These are phyloP conservation scores for Seladonia tumulorum DNA, from an alignment of 2,888 invertebrate species.

Conservation along the genomic window DNA sequence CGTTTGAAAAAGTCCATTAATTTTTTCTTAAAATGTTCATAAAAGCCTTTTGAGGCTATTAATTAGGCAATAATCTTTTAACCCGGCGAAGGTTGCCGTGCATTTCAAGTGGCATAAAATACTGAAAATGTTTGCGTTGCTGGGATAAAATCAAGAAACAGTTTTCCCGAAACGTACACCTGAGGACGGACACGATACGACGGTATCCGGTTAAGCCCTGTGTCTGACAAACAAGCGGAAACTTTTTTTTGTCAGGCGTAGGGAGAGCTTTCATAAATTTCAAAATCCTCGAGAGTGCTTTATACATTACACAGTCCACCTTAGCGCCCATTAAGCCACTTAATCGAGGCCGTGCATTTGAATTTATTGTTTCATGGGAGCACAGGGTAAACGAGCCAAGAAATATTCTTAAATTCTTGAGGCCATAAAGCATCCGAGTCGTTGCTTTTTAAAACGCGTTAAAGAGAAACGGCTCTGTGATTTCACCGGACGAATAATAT, in stretches of 20 bases:
- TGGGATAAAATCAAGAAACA: not conserved
- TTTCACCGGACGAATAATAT: not conserved
- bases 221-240: not conserved
- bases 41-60: too few species aligned
- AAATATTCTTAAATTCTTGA: not conserved
- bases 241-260: not conserved
- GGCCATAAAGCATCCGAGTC: not conserved
- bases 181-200: not conserved
- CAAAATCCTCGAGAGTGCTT: not conserved
- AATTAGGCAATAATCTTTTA: too few species aligned
- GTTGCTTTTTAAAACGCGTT: not conserved
- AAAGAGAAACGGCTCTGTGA: not conserved
- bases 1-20: too few species aligned
- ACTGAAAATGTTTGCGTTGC: not conserved
- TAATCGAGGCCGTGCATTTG: constrained; percentile 8
- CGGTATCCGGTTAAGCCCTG: not conserved
- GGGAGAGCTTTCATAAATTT: not conserved
- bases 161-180: not conserved
- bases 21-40: too few species aligned
- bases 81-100: too few species aligned
- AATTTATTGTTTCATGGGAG: constrained; percentile 4
- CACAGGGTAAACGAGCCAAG: not conserved
- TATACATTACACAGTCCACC: not conserved
- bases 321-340: constrained; percentile 21
- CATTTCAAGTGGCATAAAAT: not conserved